Evolutionary conservation across 2,888 invertebrate genomes (phyloP).

Genomic region (Lycophotia porphyrea): DNA sequence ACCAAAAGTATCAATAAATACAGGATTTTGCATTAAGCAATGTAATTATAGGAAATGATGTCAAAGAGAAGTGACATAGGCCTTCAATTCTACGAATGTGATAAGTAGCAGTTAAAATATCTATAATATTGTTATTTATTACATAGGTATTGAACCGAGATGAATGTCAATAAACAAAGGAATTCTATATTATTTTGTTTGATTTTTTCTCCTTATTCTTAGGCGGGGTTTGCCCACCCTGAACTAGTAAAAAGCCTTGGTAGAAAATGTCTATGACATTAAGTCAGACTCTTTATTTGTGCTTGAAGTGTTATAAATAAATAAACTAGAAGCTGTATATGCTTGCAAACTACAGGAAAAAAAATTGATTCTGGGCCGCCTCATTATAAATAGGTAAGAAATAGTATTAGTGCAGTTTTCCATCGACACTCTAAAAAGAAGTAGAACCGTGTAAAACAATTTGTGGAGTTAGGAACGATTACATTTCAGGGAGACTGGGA

Average conservation of each 20-base stretch:
- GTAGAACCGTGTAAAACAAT: neutral
- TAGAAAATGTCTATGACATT: no score
- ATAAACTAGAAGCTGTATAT: neutral
- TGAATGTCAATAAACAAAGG: slow-evolving; percentile 58
- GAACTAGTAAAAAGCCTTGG: no score
- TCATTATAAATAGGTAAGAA: neutral
- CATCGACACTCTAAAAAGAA: neutral
- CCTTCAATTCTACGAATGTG: slow-evolving; percentile 61
- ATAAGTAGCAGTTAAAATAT: slow-evolving; percentile 61
- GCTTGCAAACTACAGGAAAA: neutral
- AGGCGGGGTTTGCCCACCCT: rapidly evolving
- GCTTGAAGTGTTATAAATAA: no score
- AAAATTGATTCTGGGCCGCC: neutral
- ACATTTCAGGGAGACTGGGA: neutral
- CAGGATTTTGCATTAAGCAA: slow-evolving; percentile 40
- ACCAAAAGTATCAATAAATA: slow-evolving; percentile 25
- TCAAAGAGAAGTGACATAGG: slow-evolving; percentile 34
- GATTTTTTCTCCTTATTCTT: neutral
- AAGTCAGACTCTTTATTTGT: no score
- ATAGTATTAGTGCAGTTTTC: neutral
- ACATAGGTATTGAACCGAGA: slow-evolving; percentile 47
- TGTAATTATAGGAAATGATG: slow-evolving; percentile 11
- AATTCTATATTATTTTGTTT: slow-evolving; percentile 33
- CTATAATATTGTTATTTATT: slow-evolving; percentile 64
- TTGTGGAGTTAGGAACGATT: neutral